Percentiles rank a stretch among this genome's conserved stretches.
phyloP scores from a whole-genome alignment of 2,888 invertebrate species.

The Elgonia sp. region DNA sequence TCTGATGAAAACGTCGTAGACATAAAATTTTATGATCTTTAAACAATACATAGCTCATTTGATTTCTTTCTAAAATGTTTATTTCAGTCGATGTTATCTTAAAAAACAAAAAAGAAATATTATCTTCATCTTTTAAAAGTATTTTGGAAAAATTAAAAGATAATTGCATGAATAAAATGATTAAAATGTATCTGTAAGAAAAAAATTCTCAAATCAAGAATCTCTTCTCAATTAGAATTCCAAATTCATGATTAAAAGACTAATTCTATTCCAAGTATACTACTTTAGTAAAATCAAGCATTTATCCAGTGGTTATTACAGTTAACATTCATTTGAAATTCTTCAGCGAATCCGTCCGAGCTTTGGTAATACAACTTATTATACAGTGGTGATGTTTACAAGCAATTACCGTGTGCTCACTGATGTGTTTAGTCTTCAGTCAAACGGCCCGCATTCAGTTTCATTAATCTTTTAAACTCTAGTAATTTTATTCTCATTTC shows the following conservation, averaged over 20 bases:
- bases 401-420: conserved; percentile 39
- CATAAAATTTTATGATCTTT: no score
- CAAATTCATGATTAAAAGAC: not conserved
- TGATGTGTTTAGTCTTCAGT: conserved; percentile 50
- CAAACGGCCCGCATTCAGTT: conserved; percentile 42
- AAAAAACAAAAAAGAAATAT: no score
- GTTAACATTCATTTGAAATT: conserved; percentile 7
- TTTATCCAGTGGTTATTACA: conserved; percentile 13
- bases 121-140: no score
- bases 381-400: conserved; percentile 47
- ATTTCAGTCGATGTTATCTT: no score
- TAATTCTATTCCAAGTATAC: not conserved
- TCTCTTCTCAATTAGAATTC: not conserved
- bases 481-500: conserved; percentile 35
- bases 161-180: no score
- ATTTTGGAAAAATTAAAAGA: no score
- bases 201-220: no score
- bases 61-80: no score
- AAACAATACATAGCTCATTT: no score
- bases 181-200: no score
- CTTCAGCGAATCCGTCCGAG: conserved; percentile 18
- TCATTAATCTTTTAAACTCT: conserved; percentile 46
- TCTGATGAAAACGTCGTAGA: no score
- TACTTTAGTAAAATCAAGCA: not conserved
- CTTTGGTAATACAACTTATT: conserved; percentile 36